Evolutionary conservation across 2,888 invertebrate genomes (phyloP).

Genomic region (Pollenia griseotomentosa): DNA sequence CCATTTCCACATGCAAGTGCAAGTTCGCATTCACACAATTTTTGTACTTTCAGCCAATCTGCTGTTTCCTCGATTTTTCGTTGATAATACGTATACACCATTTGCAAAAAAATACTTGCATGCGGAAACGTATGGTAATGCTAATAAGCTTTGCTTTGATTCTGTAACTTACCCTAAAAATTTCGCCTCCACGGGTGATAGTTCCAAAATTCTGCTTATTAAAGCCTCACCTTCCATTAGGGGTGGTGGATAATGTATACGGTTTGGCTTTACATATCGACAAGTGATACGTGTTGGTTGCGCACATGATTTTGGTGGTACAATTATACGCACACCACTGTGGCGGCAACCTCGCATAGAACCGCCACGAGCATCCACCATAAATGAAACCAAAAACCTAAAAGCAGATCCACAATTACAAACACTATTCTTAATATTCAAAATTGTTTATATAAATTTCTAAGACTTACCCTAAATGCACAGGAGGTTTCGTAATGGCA

Average conservation of each 20-base stretch:
- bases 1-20: too few relatives aligned
- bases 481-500: slow-evolving; percentile 87
- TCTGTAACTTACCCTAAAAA: slow-evolving; percentile 92
- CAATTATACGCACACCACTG: slow-evolving; percentile 97
- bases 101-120: too few relatives aligned
- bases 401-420: slow-evolving; percentile 7
- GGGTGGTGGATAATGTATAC: slow-evolving; percentile 92
- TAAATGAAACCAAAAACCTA: slow-evolving; percentile 98
- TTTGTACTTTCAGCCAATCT: too few relatives aligned
- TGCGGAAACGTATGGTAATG: too few relatives aligned
- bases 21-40: too few relatives aligned
- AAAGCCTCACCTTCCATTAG: slow-evolving; percentile 99
- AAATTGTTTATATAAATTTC: not conserved
- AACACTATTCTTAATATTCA: not conserved
- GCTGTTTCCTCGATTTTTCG: too few relatives aligned
- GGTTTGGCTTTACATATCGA: slow-evolving; percentile 90
- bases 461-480: slow-evolving; percentile 87
- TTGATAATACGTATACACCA: too few relatives aligned
- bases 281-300: slow-evolving; percentile 99
- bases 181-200: slow-evolving; percentile 97
- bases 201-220: slow-evolving; percentile 96
- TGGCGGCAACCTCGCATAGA: slow-evolving; percentile 99
- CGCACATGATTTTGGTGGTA: slow-evolving; percentile 97
- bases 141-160: not conserved
- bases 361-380: slow-evolving; percentile 99